Percentiles rank a stretch among this genome's conserved stretches.
Conservation (phyloP, 2,888 invertebrate species). For the Yponomeuta plumbellus region DNA sequence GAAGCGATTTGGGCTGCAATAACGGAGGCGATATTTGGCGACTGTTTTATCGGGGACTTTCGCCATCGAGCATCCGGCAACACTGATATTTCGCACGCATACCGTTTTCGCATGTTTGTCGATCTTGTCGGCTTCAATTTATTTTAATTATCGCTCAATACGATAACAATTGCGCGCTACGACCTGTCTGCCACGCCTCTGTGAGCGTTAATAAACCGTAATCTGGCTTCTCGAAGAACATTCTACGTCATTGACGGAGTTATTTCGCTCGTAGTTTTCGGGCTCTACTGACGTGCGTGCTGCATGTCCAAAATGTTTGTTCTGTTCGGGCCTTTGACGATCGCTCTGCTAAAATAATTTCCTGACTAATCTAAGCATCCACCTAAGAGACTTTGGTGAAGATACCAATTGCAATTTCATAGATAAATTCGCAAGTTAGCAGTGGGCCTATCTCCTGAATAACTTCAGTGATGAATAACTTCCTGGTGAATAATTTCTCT, state of each 20-base stretch:
- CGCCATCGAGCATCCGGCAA: too few species aligned
- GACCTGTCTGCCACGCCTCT: constrained; percentile 2
- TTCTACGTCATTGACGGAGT: neutral
- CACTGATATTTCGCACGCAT: too few species aligned
- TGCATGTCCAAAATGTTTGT: neutral
- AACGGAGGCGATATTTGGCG: too few species aligned
- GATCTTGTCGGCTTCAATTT: neutral
- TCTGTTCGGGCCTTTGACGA: neutral
- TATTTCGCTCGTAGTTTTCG: neutral
- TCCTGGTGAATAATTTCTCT: constrained; percentile 62
- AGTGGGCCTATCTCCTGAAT: constrained; percentile 50
- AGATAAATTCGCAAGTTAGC: constrained; percentile 14
- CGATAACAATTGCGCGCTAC: neutral
- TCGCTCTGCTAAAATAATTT: neutral
- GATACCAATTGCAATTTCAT: constrained; percentile 24
- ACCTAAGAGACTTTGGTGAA: neutral
- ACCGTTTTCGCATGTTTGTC: too few species aligned
- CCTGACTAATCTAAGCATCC: neutral
- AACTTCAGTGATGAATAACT: constrained; percentile 64
- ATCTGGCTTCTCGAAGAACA: neutral
- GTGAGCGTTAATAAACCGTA: constrained; percentile 5
- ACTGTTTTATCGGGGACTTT: too few species aligned
- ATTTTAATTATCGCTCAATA: neutral
- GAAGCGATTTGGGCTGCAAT: too few species aligned
- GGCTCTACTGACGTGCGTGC: constrained; percentile 5